phyloP scores from a whole-genome alignment of 2,113 vertebrate genomes.

The Cynocephalus volans region DNA sequence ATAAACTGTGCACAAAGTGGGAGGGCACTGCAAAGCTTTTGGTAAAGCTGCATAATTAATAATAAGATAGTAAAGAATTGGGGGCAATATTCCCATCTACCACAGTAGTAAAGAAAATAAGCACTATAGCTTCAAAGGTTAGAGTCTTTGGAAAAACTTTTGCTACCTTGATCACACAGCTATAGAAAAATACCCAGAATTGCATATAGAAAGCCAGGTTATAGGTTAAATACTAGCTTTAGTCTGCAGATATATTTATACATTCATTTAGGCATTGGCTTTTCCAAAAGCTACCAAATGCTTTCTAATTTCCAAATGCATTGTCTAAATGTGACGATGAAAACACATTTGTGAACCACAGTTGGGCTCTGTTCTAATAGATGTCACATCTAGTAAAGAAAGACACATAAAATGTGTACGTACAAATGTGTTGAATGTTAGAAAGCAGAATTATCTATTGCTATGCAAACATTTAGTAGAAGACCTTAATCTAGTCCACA shows the following conservation, averaged over 20 bases:
- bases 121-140: neutral
- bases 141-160: neutral
- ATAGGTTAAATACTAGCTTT: neutral
- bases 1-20: neutral
- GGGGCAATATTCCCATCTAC: neutral
- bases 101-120: neutral
- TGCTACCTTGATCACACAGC: neutral
- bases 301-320: neutral
- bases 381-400: neutral
- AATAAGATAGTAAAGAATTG: neutral
- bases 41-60: neutral
- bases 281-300: neutral
- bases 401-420: neutral
- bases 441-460: neutral
- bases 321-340: neutral
- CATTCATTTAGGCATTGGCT: neutral
- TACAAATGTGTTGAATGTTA: neutral
- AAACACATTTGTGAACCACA: neutral
- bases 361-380: neutral
- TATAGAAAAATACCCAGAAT: neutral
- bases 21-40: neutral
- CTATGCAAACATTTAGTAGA: neutral
- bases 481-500: neutral
- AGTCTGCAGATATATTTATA: neutral
- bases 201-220: neutral